Evolutionary conservation across 1,140 invertebrate species (phyloP).

Genomic region (Schlechtendalia chinensis): DNA sequence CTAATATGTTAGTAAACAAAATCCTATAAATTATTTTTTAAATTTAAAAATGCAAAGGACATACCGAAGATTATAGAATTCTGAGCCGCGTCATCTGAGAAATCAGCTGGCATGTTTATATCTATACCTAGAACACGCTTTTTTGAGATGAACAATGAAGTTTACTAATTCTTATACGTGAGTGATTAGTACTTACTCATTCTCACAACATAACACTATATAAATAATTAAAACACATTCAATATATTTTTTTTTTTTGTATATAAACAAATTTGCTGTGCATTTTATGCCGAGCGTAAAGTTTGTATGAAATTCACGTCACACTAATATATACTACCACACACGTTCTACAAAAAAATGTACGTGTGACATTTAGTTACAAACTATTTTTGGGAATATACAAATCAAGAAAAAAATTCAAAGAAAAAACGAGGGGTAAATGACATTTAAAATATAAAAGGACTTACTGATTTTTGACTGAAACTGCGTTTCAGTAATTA

Average conservation of each 20-base stretch:
- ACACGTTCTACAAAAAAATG: conserved; percentile 50
- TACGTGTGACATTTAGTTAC: conserved; percentile 45
- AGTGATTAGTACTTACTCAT: conserved; percentile 46
- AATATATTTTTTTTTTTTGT: conserved; percentile 25
- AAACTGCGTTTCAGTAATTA: conserved; percentile 49
- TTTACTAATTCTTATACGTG: conserved; percentile 39
- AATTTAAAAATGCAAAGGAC: conserved; percentile 45
- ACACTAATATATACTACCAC: conserved; percentile 48
- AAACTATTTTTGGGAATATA: conserved; percentile 49
- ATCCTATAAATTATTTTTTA: conserved; percentile 28
- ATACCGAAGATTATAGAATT: conserved; percentile 45
- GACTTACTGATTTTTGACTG: conserved; percentile 49
- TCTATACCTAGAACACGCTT: conserved; percentile 46
- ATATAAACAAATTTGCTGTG: conserved; percentile 46
- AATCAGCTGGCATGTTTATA: conserved; percentile 31
- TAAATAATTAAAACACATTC: conserved; percentile 46
- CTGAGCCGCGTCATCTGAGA: conserved; percentile 38
- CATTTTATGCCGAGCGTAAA: conserved; percentile 45
- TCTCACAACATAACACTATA: conserved; percentile 48
- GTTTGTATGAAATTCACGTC: conserved; percentile 45
- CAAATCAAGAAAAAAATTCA: conserved; percentile 48
- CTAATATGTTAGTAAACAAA: conserved; percentile 43
- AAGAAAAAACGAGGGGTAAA: conserved; percentile 44
- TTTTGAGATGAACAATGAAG: conserved; percentile 29
- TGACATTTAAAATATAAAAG: conserved; percentile 46